Base-by-base conservation (phyloP, 2,888 invertebrate genomes). In the Lypha dubia region DNA sequence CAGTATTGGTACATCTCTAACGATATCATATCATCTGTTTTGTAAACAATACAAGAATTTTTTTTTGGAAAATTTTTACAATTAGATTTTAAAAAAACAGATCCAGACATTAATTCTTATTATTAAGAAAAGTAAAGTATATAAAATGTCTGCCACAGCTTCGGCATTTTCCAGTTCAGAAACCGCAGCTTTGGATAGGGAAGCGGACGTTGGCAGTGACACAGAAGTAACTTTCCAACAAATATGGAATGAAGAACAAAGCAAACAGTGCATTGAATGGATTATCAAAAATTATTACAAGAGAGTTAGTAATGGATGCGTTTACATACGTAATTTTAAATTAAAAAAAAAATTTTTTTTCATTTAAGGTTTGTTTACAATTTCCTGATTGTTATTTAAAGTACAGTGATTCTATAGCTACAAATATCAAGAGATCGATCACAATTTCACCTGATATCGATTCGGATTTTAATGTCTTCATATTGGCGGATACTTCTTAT, bases 401-500 rank as follows among this genome's bases (percentile, higher is more conserved):
- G 24, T 94, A 95, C 89, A 95, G 97, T 79, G 94, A 95, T 3
- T 92, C 93, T 81, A 94, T 98, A 80, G 95, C 95, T 80, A 93
- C 94, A 46, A 93, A 94, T 88, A 91, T 94, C 6, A 93, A 93
- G 84, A 90, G 91, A 28, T 88, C 90, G 70, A 76, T 89, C 15
- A 88, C 6, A 15, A 46, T 91, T 3, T 24, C 70, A 1, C 32
- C 58, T 0, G 68, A 74, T 5, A 49, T 62, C n/a, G 63, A 86
- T 15, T 86, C 87, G 24, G 92, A 93, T 70, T 91, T 92, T 1
- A 94, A 95, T 89, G 93, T 96, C 1, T 98, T 95, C 88, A 95
- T 98, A 88, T 93, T 98, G 75, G 98, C 96, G 3, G 98, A 98
- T 89, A 98, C 98, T 9, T 96, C 97, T 0, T 98, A 97, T 92